These are phyloP conservation scores for Acipenser transmontanus DNA, from an alignment of 2,797 vertebrate species.

Conservation along the genomic window DNA sequence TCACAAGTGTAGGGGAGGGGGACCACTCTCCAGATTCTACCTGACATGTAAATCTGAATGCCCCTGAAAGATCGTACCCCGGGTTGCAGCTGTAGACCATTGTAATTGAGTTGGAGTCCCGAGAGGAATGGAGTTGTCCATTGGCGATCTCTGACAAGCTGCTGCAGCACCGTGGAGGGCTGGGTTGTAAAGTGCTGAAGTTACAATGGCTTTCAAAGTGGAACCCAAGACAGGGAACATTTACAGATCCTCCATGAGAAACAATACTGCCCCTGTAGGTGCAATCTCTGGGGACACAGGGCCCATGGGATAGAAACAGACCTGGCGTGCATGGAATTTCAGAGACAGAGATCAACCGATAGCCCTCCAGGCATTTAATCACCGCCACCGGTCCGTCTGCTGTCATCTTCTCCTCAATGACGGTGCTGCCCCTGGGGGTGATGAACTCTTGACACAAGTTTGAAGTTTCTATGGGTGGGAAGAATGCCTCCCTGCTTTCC, in stretches of 20 bases:
- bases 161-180: not conserved
- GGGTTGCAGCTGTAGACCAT: not conserved
- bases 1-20: too few species aligned
- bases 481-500: not conserved
- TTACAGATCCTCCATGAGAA: not conserved
- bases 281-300: conserved; percentile 11
- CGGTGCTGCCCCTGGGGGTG: conserved; percentile 1
- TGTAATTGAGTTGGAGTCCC: not conserved
- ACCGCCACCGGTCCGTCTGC: conserved; percentile 6
- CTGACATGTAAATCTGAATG: conserved; percentile 2
- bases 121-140: not conserved
- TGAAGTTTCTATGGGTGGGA: not conserved
- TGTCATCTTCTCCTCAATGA: conserved; percentile 17
- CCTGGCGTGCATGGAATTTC: conserved; percentile 5
- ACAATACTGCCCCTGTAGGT: not conserved
- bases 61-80: conserved; percentile 9
- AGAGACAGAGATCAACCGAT: not conserved
- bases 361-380: conserved; percentile 11
- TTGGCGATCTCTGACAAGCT: conserved; percentile 1
- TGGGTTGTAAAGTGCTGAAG: conserved; percentile 2
- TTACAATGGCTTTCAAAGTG: not conserved
- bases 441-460: conserved; percentile 11
- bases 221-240: not conserved
- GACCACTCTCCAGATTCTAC: conserved; percentile 11
- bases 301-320: not conserved